Evolutionary conservation across 2,888 invertebrate genomes (phyloP), one percentile per base, ranked within the genome.

Genomic region (Cephus sareptanus): DNA sequence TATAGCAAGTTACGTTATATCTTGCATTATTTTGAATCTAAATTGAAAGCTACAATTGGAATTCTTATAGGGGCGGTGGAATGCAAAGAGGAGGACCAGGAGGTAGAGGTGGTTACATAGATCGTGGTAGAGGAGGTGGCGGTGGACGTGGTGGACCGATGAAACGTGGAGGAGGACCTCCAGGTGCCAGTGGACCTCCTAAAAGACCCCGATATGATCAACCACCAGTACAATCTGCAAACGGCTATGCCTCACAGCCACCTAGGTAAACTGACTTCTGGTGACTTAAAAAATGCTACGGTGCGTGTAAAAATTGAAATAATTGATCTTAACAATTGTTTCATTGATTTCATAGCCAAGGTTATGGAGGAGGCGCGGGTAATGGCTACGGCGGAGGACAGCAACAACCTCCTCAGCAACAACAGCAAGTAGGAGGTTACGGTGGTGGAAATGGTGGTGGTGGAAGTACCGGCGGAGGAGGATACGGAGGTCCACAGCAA

Each of bases 161-260:
- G 69, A 92, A 92, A 82, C 88, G 91, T 71, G 90, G 89, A 15
- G 89, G 93, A 90, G 94, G 93, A 81, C 93, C 93, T 89, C 93
- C 93, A 88, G 91, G 93, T 88, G 92, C 93, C 87, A 92, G 93
- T 90, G 94, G 92, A 89, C 94, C 94, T 89, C 94, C 93, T 82
- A 94, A 94, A 83, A 92, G 93, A 86, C 94, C 94, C 82, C 88
- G 91, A 83, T 91, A 90, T 73, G 91, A 91, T 79, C 89, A 84
- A 31, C 87, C 90, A 4, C 86, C 90, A 40, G 85, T 88, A 34
- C 91, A 91, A 40, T 86, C 91, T 3, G 86, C 90, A 13, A 91
- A 91, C 75, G 91, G 91, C 11, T 91, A 91, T 75, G 90, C 87
- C 1, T 83, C 88, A 31, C 90, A 89, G 81, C 83, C 89, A 31